Conservation (phyloP, 2,113 vertebrate species). For the Dryoscopus gambensis region DNA sequence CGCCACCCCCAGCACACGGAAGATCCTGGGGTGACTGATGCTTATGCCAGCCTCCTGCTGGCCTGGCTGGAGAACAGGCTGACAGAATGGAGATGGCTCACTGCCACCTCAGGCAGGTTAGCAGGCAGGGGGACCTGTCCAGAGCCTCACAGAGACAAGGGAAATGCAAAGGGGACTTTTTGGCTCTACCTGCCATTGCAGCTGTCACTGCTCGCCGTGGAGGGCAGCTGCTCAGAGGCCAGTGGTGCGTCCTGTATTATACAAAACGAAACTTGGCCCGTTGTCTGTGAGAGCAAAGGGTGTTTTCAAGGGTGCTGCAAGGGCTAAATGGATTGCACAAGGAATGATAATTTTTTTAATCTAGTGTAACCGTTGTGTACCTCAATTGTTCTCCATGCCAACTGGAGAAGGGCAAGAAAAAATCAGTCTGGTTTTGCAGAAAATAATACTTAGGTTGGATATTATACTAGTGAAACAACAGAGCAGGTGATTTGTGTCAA, state of each 20-base stretch:
- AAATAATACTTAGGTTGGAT: neutral
- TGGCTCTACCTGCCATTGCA: neutral
- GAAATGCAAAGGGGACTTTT: neutral
- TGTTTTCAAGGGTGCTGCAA: neutral
- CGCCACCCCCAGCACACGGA: accelerated
- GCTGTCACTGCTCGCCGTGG: neutral
- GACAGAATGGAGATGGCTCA: neutral
- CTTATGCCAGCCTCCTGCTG: neutral
- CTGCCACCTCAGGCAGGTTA: neutral
- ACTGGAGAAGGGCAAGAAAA: neutral
- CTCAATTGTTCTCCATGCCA: neutral
- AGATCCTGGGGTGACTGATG: neutral
- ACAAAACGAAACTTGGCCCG: neutral
- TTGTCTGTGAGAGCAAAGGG: neutral
- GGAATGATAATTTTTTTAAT: neutral
- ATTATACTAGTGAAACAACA: neutral
- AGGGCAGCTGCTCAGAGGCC: neutral
- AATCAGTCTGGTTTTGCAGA: neutral
- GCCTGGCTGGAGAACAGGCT: neutral
- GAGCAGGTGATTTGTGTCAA: neutral
- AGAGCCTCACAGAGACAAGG: neutral
- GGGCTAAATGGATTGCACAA: neutral
- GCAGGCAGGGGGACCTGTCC: neutral
- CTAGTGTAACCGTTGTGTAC: neutral
- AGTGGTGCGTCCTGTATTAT: neutral